Evolutionary conservation across 2,113 vertebrate species (phyloP).

Genomic region (Mixornis gularis): DNA sequence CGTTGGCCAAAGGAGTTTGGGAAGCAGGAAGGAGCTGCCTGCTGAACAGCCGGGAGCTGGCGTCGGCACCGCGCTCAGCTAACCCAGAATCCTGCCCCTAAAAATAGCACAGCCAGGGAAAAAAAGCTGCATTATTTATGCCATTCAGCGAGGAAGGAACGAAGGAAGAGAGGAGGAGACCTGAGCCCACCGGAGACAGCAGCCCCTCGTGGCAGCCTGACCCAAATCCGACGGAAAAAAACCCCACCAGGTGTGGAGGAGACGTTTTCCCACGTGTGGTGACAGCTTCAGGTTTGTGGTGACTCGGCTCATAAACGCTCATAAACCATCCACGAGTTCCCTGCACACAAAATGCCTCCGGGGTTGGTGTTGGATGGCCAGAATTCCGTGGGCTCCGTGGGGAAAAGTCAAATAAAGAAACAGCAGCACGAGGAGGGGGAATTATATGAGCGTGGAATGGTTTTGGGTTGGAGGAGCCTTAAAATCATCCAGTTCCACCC

Average conservation of each 20-base stretch:
- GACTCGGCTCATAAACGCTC: background rate
- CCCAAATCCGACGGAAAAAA: constrained; percentile 21
- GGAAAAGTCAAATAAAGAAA: background rate
- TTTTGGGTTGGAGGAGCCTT: background rate
- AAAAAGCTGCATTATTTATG: constrained; percentile 38
- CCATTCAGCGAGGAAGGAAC: background rate
- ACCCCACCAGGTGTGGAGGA: rapidly evolving
- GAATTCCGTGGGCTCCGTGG: rapidly evolving
- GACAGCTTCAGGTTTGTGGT: background rate
- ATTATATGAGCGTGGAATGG: rapidly evolving
- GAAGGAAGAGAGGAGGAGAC: background rate
- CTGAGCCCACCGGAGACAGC: background rate
- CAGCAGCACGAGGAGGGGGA: background rate
- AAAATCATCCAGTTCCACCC: background rate
- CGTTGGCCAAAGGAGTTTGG: background rate
- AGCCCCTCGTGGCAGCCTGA: background rate
- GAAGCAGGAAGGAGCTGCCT: background rate
- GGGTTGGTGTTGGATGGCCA: rapidly evolving
- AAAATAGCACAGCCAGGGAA: constrained; percentile 9
- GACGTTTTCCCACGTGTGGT: background rate
- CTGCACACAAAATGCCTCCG: rapidly evolving
- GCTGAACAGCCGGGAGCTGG: background rate
- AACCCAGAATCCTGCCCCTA: constrained; percentile 16
- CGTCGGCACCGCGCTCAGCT: background rate
- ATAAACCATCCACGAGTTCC: background rate